Percentiles rank a stretch among this genome's conserved stretches.
These are phyloP conservation scores for Zootoca vivipara DNA, from an alignment of 2,113 vertebrate species.

Conservation along the genomic window DNA sequence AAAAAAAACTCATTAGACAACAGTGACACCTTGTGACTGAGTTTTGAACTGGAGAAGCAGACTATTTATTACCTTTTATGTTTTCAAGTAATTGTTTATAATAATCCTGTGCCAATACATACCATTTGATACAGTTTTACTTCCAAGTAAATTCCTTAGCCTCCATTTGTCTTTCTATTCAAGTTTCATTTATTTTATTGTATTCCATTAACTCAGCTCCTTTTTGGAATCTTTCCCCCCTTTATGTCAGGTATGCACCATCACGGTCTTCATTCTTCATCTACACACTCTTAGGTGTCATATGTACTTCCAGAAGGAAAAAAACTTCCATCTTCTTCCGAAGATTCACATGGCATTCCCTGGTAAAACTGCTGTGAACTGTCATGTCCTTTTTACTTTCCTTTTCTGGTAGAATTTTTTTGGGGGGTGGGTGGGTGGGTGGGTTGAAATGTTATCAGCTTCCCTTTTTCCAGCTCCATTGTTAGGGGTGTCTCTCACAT, in stretches of 20 bases:
- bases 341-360: neutral
- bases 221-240: neutral
- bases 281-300: neutral
- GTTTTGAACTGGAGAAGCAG: neutral
- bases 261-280: neutral
- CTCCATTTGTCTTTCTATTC: neutral
- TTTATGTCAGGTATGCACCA: neutral
- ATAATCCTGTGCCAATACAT: neutral
- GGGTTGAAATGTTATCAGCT: neutral
- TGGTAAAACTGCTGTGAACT: no score
- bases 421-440: no score
- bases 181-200: neutral
- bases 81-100: neutral
- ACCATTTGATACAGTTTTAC: neutral
- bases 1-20: slow-evolving; percentile 49
- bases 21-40: slow-evolving; percentile 65
- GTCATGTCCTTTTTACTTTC: neutral
- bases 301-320: neutral
- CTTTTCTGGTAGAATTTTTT: neutral
- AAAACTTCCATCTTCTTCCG: neutral
- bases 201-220: neutral
- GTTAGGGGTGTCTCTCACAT: neutral
- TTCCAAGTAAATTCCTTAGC: neutral
- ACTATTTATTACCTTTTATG: neutral
- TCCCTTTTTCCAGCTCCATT: neutral